phyloP scores from a whole-genome alignment of 2,888 invertebrate species.

The Pristionchus fissidentatus region DNA sequence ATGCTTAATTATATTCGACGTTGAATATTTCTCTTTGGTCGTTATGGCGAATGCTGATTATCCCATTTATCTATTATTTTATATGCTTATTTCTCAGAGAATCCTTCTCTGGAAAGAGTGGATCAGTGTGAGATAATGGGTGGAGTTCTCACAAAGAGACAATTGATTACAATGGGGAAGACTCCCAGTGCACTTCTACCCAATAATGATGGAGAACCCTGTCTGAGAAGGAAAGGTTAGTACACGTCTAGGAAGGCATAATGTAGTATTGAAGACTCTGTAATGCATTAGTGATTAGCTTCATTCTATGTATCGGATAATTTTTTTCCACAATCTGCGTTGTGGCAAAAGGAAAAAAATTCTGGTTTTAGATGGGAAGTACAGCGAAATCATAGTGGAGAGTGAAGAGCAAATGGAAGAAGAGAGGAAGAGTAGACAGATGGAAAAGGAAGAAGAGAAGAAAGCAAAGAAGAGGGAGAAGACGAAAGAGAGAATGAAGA shows the following conservation, averaged over 20 bases:
- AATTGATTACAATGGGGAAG: neutral
- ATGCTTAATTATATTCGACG: too few relatives aligned
- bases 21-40: too few relatives aligned
- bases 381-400: neutral
- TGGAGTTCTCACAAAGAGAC: neutral
- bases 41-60: too few relatives aligned
- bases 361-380: neutral
- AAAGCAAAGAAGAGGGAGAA: slow-evolving; percentile 31
- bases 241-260: neutral
- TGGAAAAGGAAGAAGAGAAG: slow-evolving; percentile 9
- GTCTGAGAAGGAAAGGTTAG: neutral
- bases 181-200: neutral
- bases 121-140: slow-evolving; percentile 30
- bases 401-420: slow-evolving; percentile 17
- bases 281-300: too few relatives aligned
- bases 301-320: too few relatives aligned
- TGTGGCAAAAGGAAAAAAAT: neutral
- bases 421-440: neutral
- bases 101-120: neutral
- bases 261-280: too few relatives aligned
- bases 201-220: slow-evolving; percentile 23
- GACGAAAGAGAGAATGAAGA: neutral
- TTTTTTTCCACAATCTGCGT: too few relatives aligned
- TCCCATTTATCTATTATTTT: neutral
- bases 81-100: neutral